Evolutionary conservation across 53 echinoderm and acorn worm genomes (phyloP).

Genomic region (Stichopus horrens): DNA sequence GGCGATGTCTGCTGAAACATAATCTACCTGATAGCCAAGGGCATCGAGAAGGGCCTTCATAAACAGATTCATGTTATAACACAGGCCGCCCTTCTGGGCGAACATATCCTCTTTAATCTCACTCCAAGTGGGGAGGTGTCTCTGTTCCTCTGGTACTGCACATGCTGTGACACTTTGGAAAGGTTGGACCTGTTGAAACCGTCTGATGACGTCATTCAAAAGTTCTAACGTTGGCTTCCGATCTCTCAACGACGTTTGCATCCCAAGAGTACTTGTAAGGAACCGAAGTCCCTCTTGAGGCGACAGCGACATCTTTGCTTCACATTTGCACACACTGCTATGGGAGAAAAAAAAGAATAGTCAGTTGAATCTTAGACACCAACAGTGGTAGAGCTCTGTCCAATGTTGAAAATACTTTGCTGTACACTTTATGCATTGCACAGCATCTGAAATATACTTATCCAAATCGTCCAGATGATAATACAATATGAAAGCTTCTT

Average conservation of each 20-base stretch:
- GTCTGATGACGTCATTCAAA: slow-evolving; percentile 27
- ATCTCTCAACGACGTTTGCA: not conserved
- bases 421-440: no score
- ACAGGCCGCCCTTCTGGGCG: slow-evolving; percentile 16
- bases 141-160: not conserved
- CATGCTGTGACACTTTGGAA: slow-evolving; percentile 45
- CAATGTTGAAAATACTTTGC: no score
- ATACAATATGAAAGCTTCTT: no score
- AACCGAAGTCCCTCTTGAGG: not conserved
- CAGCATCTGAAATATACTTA: no score
- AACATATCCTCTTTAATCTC: slow-evolving; percentile 34
- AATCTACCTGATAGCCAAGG: slow-evolving; percentile 29
- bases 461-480: no score
- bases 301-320: slow-evolving; percentile 4
- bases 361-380: no score
- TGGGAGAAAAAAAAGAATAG: no score
- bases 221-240: not conserved
- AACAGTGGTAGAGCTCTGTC: no score
- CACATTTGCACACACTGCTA: not conserved
- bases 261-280: not conserved
- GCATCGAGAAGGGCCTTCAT: slow-evolving; percentile 34
- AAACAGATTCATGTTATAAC: slow-evolving; percentile 26
- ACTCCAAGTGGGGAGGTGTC: slow-evolving; percentile 9
- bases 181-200: slow-evolving; percentile 33
- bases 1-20: slow-evolving; percentile 15